Percentiles rank a stretch among this genome's conserved stretches.
Conservation (phyloP, 2,113 vertebrate genomes). For the Chloebia gouldiae region DNA sequence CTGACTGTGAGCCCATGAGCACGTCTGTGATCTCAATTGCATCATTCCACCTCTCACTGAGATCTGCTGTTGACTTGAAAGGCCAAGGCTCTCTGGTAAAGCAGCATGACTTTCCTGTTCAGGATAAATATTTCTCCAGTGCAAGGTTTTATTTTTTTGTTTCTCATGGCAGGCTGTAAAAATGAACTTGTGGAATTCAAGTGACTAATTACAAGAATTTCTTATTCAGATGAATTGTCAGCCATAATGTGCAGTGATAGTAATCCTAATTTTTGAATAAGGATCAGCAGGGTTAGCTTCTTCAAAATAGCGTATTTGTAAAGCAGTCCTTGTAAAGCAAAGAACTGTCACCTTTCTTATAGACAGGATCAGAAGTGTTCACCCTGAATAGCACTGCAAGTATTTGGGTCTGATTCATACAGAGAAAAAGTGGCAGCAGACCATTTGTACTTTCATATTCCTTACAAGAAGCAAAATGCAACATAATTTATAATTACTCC, state of each 20-base stretch:
- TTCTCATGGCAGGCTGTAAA: conserved; percentile 3
- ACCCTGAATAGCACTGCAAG: background rate
- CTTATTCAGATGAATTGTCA: background rate
- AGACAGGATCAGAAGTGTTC: conserved; percentile 5
- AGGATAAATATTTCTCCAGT: conserved; percentile 45
- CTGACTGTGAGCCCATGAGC: background rate
- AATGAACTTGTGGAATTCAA: background rate
- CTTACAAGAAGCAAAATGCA: conserved; percentile 28
- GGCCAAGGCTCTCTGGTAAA: background rate
- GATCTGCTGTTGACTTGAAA: conserved; percentile 48
- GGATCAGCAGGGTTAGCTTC: background rate
- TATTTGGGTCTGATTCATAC: conserved; percentile 37
- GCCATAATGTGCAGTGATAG: background rate
- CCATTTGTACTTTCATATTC: conserved; percentile 17
- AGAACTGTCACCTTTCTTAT: conserved; percentile 17
- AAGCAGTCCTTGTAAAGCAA: conserved; percentile 29
- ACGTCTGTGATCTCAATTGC: conserved; percentile 43
- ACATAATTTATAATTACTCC: conserved; percentile 31
- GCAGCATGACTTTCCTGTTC: conserved; percentile 54
- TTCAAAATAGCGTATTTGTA: background rate
- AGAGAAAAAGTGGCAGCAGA: background rate
- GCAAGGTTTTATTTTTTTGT: conserved; percentile 20
- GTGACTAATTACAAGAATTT: conserved; percentile 15
- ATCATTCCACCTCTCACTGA: conserved; percentile 13
- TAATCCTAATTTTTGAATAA: background rate